Evolutionary conservation across 2,888 invertebrate species (phyloP), one percentile per base, ranked within the genome.

Genomic region (Beris morrisii): DNA sequence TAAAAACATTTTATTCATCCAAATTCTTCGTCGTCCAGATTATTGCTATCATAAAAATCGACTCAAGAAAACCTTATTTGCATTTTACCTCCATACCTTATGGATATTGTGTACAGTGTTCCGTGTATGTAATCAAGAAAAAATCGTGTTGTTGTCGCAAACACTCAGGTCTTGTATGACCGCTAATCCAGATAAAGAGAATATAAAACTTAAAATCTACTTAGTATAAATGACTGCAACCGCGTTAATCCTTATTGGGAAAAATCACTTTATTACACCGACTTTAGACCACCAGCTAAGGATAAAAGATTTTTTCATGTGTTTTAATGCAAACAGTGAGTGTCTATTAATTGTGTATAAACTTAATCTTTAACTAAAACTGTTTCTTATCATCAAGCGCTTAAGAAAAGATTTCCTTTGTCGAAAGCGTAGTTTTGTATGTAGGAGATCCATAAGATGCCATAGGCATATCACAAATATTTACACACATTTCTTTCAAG

Each of bases 331-430:
- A 58, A 58, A 58, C 58, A 58, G 45, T 45, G 28, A 58, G 45
- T 58, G 58, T 45, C 30, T 28, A 45, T 45, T 58, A 58, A 58
- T 58, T 58, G 58, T 38, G n/a, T 22, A 44, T 45, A 58, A 58
- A 28, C 15, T 45, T 58, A 32, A 30, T 58, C 45, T 45, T 58
- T 43, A 56, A 13, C 56, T 32, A 15, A 30, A 55, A 43, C 11
- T 7, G 12, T 4, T 22, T 13, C 31, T 54, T 31, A 31, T 22
- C 31, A 6, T 5, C 6, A 11, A 12, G 28, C 13, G 28, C n/a
- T 22, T 28, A 11, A 12, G 9, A 38, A 56, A 56, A 56, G 15
- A 43, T 13, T 56, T 43, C 43, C 15, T 56, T 56, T 48, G 48
- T 6, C 15, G 4, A 15, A 22, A n/a, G 43, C n/a, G 5, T 15